Evolutionary conservation across 2,888 invertebrate species (phyloP).

Genomic region (Acrobasis suavella): DNA sequence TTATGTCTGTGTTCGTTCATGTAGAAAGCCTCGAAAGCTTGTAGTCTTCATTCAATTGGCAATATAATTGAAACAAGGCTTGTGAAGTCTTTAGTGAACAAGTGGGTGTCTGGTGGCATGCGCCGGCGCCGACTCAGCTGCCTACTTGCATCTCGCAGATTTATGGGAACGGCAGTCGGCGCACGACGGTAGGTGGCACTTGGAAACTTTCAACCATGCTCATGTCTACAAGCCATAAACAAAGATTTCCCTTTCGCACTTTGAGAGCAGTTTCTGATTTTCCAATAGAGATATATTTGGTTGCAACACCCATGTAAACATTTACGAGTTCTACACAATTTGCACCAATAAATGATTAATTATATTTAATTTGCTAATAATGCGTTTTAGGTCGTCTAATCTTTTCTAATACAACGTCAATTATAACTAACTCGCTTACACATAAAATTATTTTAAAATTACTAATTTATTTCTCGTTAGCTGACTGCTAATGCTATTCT

Average conservation of each 20-base stretch:
- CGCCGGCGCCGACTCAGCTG: conserved; percentile 70
- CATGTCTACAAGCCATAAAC: conserved; percentile 40
- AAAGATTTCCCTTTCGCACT: conserved; percentile 38
- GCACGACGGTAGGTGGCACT: conserved; percentile 27
- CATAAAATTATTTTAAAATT: conserved; percentile 1
- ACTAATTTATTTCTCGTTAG: conserved; percentile 4
- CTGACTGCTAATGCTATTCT: background rate
- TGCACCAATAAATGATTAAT: too few species aligned
- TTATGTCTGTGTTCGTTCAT: too few species aligned
- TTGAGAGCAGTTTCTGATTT: conserved; percentile 20
- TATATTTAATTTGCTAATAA: too few species aligned
- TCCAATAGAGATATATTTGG: background rate
- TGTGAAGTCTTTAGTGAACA: conserved; percentile 30
- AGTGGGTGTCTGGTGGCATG: conserved; percentile 49
- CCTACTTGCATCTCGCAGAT: conserved; percentile 63
- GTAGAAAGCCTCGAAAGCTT: too few species aligned
- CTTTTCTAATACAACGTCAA: conserved; percentile 1
- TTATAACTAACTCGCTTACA: background rate
- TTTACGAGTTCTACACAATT: too few species aligned
- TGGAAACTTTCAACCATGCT: conserved; percentile 44
- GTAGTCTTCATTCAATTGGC: too few species aligned
- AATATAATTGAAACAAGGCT: conserved; percentile 4
- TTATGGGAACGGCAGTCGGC: conserved; percentile 53
- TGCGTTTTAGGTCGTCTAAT: background rate
- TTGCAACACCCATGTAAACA: background rate